Evolutionary conservation across 2,797 vertebrate species (phyloP), one percentile per base, ranked within the genome.

Genomic region (Lepus oiostolus): DNA sequence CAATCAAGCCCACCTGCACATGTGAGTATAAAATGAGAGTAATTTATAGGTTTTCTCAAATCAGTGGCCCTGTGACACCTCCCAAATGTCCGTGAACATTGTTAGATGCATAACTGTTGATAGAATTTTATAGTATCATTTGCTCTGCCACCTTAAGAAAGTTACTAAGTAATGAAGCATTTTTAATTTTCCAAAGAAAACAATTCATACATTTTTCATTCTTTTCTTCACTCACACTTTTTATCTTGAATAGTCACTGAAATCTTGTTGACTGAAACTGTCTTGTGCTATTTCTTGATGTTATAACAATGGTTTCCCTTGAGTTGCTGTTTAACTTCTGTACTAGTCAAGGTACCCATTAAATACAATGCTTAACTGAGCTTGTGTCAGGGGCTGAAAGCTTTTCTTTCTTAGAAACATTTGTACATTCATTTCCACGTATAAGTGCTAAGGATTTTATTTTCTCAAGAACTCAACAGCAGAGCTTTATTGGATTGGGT

Each of bases 101-200:
- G 95, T 93, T 70, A 96, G 92, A 98, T 91, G 30, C 72, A 76
- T 96, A 95, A 97, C 91, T 97, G 85, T 74, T 91, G 71, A 96
- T 89, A 97, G 95, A 91, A 91, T 95, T 60, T 22, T 63, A 67
- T 77, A 88, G 60, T 91, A 81, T 95, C 97, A 96, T 97, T 98
- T 93, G 96, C 84, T 96, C 96, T 97, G 0, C 80, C 70, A 76
- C 19, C 32, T 96, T 63, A 96, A 86, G 88, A 83, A 97, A 96
- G 38, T 97, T 96, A 96, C 38, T 68, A 97, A 96, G 96, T 95
- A 97, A 79, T 75, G 17, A 60, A 97, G 54, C 74, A 97, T 68
- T 93, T 91, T 97, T 80, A 96, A 92, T 93, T 93, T 76, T 85
- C 93, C 92, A 97, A 97, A 91, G 35, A 75, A 28, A 84, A 82